phyloP scores from a whole-genome alignment of 2,797 vertebrate species.

The Xenentodon cancila region DNA sequence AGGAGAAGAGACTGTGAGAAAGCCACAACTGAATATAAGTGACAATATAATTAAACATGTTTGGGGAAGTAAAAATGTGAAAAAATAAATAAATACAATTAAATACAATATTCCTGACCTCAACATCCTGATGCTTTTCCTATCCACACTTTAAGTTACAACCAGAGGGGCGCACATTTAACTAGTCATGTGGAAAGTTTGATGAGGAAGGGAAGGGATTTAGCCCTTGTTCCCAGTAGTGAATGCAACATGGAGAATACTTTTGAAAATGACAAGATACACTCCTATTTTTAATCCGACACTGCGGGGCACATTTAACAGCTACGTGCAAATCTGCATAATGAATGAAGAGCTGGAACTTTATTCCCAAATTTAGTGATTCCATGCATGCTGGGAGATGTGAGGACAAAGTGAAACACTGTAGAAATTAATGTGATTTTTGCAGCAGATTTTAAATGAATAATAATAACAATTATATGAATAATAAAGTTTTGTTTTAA shows the following conservation, averaged over 20 bases:
- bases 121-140: conserved; percentile 38
- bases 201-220: conserved; percentile 61
- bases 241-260: conserved; percentile 72
- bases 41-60: conserved; percentile 1
- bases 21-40: not conserved
- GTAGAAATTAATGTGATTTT: not conserved
- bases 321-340: conserved; percentile 89
- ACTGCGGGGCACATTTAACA: conserved; percentile 89
- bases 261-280: conserved; percentile 75
- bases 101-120: conserved; percentile 24
- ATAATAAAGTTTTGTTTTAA: conserved; percentile 11
- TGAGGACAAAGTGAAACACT: conserved; percentile 15
- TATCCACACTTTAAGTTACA: conserved; percentile 55
- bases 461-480: conserved; percentile 3
- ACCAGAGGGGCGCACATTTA: conserved; percentile 77
- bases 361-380: conserved; percentile 66
- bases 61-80: not conserved
- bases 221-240: conserved; percentile 74
- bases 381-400: conserved; percentile 47
- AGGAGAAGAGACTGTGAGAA: not conserved
- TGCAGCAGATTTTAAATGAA: not conserved
- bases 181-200: conserved; percentile 82
- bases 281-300: conserved; percentile 87
- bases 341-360: conserved; percentile 85
- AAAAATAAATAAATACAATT: conserved; percentile 6